Evolutionary conservation across 1,140 invertebrate genomes (phyloP).

Genomic region (Ladona fulva): DNA sequence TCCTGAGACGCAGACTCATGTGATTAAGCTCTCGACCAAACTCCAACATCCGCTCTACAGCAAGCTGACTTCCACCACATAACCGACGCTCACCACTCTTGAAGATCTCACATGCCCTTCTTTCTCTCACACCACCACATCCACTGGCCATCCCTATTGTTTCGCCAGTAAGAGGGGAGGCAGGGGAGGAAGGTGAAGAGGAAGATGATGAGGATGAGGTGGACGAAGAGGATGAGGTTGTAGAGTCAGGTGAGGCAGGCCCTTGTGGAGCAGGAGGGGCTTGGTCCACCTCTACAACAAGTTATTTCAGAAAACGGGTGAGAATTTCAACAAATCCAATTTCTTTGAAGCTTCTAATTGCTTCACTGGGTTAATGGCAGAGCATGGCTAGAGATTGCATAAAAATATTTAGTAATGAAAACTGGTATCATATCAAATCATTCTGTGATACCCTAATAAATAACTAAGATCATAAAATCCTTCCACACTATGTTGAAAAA

Average conservation of each 20-base stretch:
- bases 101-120: neutral
- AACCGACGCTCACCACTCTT: slow-evolving; percentile 37
- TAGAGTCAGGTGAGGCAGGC: neutral
- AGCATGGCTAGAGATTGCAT: too few species aligned
- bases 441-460: too few species aligned
- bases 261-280: neutral
- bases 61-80: slow-evolving; percentile 67
- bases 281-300: neutral
- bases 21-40: slow-evolving; percentile 89
- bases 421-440: too few species aligned
- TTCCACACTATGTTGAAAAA: too few species aligned
- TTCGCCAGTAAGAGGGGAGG: neutral
- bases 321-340: neutral
- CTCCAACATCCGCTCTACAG: slow-evolving; percentile 82
- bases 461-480: too few species aligned
- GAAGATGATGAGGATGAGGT: neutral
- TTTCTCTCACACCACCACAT: neutral
- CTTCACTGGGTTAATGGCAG: too few species aligned
- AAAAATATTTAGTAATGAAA: too few species aligned
- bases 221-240: neutral
- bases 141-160: neutral
- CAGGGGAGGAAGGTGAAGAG: slow-evolving; percentile 1
- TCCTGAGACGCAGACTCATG: slow-evolving; percentile 75
- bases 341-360: neutral
- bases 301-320: neutral